Evolutionary conservation across 2,888 invertebrate species (phyloP).

Genomic region (Eretmocerus hayati): DNA sequence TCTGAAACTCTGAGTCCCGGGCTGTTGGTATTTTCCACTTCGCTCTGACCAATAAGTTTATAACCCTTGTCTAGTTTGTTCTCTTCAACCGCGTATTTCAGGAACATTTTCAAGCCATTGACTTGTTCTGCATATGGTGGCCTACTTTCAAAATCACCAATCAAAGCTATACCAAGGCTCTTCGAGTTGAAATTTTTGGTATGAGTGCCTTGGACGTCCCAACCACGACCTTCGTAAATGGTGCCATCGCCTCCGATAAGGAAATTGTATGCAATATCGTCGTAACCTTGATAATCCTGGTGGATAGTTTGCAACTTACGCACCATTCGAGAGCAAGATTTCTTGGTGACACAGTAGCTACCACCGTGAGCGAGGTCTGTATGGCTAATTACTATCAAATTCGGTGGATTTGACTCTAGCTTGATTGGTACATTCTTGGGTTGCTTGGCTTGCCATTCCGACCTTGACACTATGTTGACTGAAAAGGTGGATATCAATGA

Average conservation of each 20-base stretch:
- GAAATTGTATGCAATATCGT: conserved; percentile 57
- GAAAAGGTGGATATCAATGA: no score
- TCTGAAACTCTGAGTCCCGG: conserved; percentile 60
- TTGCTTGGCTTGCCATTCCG: not conserved
- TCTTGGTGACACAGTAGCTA: not conserved
- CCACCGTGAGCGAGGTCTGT: not conserved
- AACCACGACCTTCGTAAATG: conserved; percentile 67
- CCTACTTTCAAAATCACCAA: conserved; percentile 59
- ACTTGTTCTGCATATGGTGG: conserved; percentile 41
- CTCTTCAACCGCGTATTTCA: conserved; percentile 55
- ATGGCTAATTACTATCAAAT: not conserved
- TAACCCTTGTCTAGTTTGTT: conserved; percentile 60
- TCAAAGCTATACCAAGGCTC: conserved; percentile 65
- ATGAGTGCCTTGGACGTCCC: conserved; percentile 67
- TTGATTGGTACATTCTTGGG: not conserved
- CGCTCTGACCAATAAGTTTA: conserved; percentile 61
- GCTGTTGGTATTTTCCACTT: conserved; percentile 57
- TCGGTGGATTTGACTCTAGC: not conserved
- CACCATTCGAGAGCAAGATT: not conserved
- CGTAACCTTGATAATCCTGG: not conserved
- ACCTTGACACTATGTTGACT: not conserved
- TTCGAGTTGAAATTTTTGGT: conserved; percentile 59
- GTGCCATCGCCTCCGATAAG: conserved; percentile 72
- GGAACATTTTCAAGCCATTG: conserved; percentile 55
- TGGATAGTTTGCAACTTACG: not conserved